Percentiles rank a stretch among this genome's conserved stretches.
Conservation (phyloP, 1,140 invertebrate species). For the Harlomillsia oculata region DNA sequence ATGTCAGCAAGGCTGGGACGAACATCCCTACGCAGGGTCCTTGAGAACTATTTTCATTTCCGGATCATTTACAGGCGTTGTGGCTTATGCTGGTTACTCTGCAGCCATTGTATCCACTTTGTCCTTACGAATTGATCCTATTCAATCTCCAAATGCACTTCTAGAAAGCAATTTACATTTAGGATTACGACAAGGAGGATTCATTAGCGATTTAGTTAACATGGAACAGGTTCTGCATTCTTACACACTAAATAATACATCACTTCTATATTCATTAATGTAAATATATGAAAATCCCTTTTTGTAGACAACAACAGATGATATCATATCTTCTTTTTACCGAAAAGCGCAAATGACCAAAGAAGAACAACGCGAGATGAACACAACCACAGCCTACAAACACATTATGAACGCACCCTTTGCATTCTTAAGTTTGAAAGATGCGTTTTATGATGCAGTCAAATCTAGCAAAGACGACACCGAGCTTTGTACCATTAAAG, state of each 20-base stretch:
- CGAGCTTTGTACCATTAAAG: conserved; percentile 23
- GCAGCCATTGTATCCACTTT: conserved; percentile 33
- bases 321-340: conserved; percentile 14
- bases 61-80: conserved; percentile 27
- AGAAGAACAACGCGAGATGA: conserved; percentile 4
- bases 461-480: background rate
- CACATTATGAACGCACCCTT: conserved; percentile 7
- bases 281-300: background rate
- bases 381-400: conserved; percentile 9
- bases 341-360: conserved; percentile 8
- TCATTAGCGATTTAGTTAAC: too few relatives aligned
- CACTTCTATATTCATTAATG: background rate
- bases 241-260: too few relatives aligned
- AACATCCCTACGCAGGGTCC: conserved; percentile 29
- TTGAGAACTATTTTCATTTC: conserved; percentile 30
- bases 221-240: too few relatives aligned
- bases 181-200: conserved; percentile 22
- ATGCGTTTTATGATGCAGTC: conserved; percentile 19
- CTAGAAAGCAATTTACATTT: conserved; percentile 22
- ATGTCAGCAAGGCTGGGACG: conserved; percentile 35
- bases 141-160: conserved; percentile 12
- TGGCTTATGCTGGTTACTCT: conserved; percentile 33
- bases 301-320: background rate
- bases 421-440: conserved; percentile 22
- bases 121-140: conserved; percentile 24